Evolutionary conservation across 2,888 invertebrate species (phyloP).

Genomic region (Sesamia inferens): DNA sequence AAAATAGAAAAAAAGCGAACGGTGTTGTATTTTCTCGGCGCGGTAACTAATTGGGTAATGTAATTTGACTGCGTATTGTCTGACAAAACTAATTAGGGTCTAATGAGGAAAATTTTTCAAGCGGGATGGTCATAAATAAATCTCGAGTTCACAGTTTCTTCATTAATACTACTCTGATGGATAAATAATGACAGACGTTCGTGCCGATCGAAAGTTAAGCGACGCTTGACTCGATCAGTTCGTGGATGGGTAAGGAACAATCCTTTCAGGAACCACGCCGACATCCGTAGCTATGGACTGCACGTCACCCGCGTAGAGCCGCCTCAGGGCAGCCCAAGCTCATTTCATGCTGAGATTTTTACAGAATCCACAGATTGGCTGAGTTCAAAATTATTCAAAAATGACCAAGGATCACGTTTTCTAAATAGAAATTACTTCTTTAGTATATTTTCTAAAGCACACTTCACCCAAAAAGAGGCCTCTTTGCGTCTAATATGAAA

Average conservation of each 20-base stretch:
- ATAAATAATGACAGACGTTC: not conserved
- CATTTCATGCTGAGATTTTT: not conserved
- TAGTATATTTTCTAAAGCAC: not conserved
- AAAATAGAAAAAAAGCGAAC: conserved; percentile 4
- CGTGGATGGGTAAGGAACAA: not conserved
- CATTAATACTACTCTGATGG: not conserved
- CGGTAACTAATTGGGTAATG: conserved; percentile 19
- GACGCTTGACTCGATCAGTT: not conserved
- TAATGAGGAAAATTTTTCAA: conserved; percentile 22
- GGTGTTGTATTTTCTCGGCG: conserved; percentile 2
- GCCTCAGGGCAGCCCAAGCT: too few species aligned
- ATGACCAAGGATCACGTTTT: not conserved
- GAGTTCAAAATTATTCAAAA: not conserved
- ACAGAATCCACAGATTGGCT: too few species aligned
- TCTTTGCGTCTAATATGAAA: conserved; percentile 8
- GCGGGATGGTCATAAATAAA: not conserved
- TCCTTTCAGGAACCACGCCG: not conserved
- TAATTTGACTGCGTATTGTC: conserved; percentile 19
- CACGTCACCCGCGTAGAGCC: too few species aligned
- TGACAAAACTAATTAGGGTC: conserved; percentile 24
- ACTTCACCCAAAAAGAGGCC: not conserved
- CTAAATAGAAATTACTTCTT: not conserved
- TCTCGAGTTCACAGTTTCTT: conserved; percentile 1
- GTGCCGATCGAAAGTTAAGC: not conserved
- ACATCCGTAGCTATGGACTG: too few species aligned